Conservation (phyloP, 1,140 invertebrate genomes). For the Apocrypta bakeri region DNA sequence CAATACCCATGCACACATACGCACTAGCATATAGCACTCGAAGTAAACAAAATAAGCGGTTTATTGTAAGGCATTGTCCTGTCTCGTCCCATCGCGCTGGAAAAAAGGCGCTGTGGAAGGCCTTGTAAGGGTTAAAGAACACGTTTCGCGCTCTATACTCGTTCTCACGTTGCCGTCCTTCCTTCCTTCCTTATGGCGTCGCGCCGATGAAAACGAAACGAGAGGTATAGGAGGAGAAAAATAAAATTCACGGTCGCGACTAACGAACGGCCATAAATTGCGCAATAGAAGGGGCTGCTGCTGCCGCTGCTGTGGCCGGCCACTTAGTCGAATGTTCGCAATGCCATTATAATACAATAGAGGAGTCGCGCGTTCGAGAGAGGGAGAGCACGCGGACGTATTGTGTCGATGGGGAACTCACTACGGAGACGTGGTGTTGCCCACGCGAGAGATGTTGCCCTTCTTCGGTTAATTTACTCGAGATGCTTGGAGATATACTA, state of each 20-base stretch:
- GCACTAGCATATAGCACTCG: neutral
- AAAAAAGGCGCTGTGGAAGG: conserved; percentile 10
- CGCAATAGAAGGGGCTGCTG: conserved; percentile 54
- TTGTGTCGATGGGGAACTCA: neutral
- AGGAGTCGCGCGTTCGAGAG: neutral
- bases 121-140: conserved; percentile 38
- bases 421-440: neutral
- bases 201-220: conserved; percentile 52
- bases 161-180: conserved; percentile 44
- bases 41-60: conserved; percentile 33
- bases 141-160: conserved; percentile 21
- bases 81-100: neutral
- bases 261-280: conserved; percentile 66
- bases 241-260: conserved; percentile 40
- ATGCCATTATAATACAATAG: conserved; percentile 73
- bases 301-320: conserved; percentile 35
- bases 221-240: conserved; percentile 53
- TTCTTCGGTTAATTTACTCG: neutral
- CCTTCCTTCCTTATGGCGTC: conserved; percentile 21
- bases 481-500: no score
- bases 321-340: conserved; percentile 62
- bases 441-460: neutral
- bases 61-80: conserved; percentile 32
- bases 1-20: neutral
- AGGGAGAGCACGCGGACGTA: neutral